Conservation (phyloP, 1,140 invertebrate genomes). For the Camponotus floridanus region DNA sequence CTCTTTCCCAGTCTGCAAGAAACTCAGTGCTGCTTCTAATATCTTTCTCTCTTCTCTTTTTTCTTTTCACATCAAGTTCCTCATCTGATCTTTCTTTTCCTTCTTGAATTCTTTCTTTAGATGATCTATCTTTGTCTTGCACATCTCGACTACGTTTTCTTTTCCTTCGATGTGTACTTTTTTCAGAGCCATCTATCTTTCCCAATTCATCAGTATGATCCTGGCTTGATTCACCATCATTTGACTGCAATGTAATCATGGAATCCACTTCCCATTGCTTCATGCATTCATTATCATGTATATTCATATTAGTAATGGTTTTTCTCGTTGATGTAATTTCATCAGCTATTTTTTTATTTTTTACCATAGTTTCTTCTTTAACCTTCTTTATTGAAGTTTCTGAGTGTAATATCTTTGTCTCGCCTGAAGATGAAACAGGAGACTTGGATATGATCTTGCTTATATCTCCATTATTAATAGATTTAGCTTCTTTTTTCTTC, state of each 20-base stretch:
- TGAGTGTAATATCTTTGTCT: slow-evolving; percentile 3
- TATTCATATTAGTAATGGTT: slow-evolving; percentile 31
- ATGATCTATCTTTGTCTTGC: slow-evolving; percentile 45
- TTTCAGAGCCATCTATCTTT: slow-evolving; percentile 32
- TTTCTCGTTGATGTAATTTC: slow-evolving; percentile 10
- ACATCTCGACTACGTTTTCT: slow-evolving; percentile 61
- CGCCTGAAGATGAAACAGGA: slow-evolving; percentile 10
- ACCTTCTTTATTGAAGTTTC: slow-evolving; percentile 52
- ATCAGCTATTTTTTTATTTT: slow-evolving; percentile 22
- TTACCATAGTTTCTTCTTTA: slow-evolving; percentile 61
- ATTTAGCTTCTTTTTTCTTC: slow-evolving; percentile 59
- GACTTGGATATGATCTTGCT: slow-evolving; percentile 53
- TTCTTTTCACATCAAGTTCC: slow-evolving; percentile 56
- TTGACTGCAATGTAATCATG: slow-evolving; percentile 46
- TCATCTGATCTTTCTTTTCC: slow-evolving; percentile 55
- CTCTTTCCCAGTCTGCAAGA: slow-evolving; percentile 68
- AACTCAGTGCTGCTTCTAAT: slow-evolving; percentile 64
- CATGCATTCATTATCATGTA: slow-evolving; percentile 23
- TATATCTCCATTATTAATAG: slow-evolving; percentile 48
- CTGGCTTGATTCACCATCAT: slow-evolving; percentile 33
- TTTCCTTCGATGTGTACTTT: slow-evolving; percentile 52
- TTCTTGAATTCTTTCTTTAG: slow-evolving; percentile 46
- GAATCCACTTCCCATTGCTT: slow-evolving; percentile 76
- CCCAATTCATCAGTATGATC: slow-evolving; percentile 2
- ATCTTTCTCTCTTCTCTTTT: slow-evolving; percentile 66